Conservation (phyloP, 2,113 vertebrate genomes). For the Pollimyrus isidori region DNA sequence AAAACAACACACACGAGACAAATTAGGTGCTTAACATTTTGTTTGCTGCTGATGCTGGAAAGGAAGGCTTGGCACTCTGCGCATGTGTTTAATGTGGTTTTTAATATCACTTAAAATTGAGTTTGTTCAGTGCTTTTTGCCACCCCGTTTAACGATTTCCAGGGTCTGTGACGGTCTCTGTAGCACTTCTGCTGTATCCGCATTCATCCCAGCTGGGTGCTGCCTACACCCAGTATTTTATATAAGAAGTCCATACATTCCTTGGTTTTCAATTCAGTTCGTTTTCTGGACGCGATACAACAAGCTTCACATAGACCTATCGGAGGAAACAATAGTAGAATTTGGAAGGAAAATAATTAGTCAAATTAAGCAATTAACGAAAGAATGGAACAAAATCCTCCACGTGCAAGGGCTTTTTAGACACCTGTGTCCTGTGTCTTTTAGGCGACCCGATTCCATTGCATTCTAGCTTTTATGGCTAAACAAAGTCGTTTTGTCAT, state of each 20-base stretch:
- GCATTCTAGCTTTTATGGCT: not conserved
- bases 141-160: not conserved
- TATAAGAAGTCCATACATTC: not conserved
- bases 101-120: not conserved
- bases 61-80: not conserved
- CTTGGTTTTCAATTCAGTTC: not conserved
- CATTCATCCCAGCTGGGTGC: not conserved
- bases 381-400: not conserved
- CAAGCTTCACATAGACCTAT: not conserved
- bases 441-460: not conserved
- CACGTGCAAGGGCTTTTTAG: not conserved
- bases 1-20: not conserved
- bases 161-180: not conserved
- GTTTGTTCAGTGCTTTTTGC: not conserved
- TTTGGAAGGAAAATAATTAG: not conserved
- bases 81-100: not conserved
- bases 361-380: not conserved
- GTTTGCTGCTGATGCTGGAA: not conserved
- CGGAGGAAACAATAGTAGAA: not conserved
- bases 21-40: not conserved
- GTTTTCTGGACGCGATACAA: not conserved
- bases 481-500: not conserved
- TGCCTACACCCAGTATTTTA: not conserved
- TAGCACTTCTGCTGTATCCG: not conserved
- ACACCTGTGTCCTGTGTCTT: not conserved